Evolutionary conservation across 2,888 invertebrate species (phyloP), one percentile per base, ranked within the genome.

Genomic region (Lumbricus terrestris): DNA sequence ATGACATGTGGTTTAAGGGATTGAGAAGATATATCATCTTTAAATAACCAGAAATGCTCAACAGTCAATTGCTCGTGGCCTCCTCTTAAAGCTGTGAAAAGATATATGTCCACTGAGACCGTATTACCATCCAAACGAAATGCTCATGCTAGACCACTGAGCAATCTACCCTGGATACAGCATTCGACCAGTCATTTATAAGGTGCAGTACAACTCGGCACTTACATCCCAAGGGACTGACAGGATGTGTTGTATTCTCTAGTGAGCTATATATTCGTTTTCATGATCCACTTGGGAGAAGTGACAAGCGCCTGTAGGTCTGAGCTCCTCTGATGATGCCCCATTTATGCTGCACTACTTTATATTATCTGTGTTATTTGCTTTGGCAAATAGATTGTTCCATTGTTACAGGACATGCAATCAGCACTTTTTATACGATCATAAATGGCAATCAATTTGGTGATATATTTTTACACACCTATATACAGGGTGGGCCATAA

Each of bases 161-260:
- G 69, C 69, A n/a, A n/a, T n/a, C n/a, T 69, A 69, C n/a, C n/a
- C 69, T 69, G 0, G 69, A 69, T n/a, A 8, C 69, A n/a, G 69
- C n/a, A n/a, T n/a, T n/a, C n/a, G n/a, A n/a, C n/a, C 69, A 69
- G 69, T 69, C 69, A n/a, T 69, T 69, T 69, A 69, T 29, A 69
- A 69, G n/a, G 29, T n/a, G 69, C 69, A 0, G n/a, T n/a, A n/a
- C n/a, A 69, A 69, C 69, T n/a, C n/a, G 69, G 8, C 29, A 13
- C 69, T 69, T n/a, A 13, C n/a, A 16, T 69, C n/a, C 69, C 29
- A 69, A 69, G n/a, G 69, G 69, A 29, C 69, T n/a, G n/a, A n/a
- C 69, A 69, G 69, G 69, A 69, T n/a, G n/a, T n/a, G 69, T 69
- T 69, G 69, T 69, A n/a, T 69, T 69, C 69, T n/a, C 69, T 69